phyloP scores from a whole-genome alignment of 2,888 invertebrate genomes.

The Spicauda simplicius region DNA sequence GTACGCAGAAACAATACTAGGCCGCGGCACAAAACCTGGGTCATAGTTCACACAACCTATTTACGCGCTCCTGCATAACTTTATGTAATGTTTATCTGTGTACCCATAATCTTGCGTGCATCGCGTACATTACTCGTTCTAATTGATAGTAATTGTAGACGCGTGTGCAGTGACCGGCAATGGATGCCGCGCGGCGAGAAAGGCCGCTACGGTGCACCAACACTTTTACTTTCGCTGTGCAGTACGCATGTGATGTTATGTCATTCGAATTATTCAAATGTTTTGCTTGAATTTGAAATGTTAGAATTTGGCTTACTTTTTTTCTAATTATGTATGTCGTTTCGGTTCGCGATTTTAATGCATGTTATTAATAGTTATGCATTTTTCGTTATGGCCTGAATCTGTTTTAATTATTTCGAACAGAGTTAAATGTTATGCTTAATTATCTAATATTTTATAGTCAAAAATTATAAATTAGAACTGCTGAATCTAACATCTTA shows the following conservation, averaged over 20 bases:
- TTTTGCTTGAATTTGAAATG: slow-evolving; percentile 33
- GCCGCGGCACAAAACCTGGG: slow-evolving; percentile 45
- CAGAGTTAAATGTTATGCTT: too few relatives aligned
- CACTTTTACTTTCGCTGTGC: slow-evolving; percentile 45
- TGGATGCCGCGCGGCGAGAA: slow-evolving; percentile 12
- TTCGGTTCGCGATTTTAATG: slow-evolving; percentile 2
- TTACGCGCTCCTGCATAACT: slow-evolving; percentile 41
- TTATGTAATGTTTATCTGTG: slow-evolving; percentile 36
- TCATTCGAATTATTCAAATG: slow-evolving; percentile 32
- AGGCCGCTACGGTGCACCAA: slow-evolving; percentile 11
- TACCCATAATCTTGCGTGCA: slow-evolving; percentile 28
- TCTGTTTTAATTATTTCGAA: too few relatives aligned
- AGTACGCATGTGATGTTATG: slow-evolving; percentile 31
- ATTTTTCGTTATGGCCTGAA: neutral
- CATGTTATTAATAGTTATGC: neutral
- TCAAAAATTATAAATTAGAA: too few relatives aligned
- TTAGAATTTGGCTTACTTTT: slow-evolving; percentile 27
- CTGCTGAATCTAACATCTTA: too few relatives aligned
- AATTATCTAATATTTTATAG: too few relatives aligned
- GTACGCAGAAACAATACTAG: slow-evolving; percentile 21
- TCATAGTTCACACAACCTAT: slow-evolving; percentile 52
- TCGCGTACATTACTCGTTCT: slow-evolving; percentile 27
- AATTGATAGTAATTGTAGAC: slow-evolving; percentile 24
- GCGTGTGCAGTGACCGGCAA: slow-evolving; percentile 35
- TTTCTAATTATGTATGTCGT: slow-evolving; percentile 13